These are phyloP conservation scores for Lota lota DNA, from an alignment of 2,113 vertebrate species.

Conservation along the genomic window DNA sequence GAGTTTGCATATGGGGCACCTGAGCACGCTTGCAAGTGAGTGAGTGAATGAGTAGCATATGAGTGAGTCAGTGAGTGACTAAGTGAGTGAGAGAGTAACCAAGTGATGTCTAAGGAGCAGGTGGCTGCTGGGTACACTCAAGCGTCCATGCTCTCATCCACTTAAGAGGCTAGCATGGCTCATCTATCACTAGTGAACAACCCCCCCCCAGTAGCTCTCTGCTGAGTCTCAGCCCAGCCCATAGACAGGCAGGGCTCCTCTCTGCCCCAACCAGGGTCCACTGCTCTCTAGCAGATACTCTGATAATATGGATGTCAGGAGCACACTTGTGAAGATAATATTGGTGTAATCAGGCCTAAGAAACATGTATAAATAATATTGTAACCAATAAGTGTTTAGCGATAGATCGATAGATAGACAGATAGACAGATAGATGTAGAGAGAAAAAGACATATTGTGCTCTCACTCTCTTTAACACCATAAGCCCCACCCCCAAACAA, in stretches of 20 bases:
- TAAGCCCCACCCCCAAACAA: background rate
- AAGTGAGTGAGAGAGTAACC: background rate
- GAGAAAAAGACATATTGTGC: background rate
- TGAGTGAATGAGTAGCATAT: background rate
- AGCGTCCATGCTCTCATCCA: background rate
- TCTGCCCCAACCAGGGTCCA: too few relatives aligned
- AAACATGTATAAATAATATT: too few relatives aligned
- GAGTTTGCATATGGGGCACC: background rate
- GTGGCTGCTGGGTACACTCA: constrained; percentile 5
- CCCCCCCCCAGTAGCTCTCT: too few relatives aligned
- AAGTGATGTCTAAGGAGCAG: constrained; percentile 11
- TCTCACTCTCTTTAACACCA: constrained; percentile 13
- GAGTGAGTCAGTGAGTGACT: background rate
- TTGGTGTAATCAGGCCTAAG: too few relatives aligned
- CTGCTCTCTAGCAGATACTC: too few relatives aligned
- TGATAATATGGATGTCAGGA: too few relatives aligned
- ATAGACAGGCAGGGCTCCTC: too few relatives aligned
- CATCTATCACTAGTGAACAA: background rate
- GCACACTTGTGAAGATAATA: too few relatives aligned
- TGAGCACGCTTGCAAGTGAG: background rate
- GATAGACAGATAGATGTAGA: background rate
- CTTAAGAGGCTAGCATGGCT: background rate
- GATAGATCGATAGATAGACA: background rate
- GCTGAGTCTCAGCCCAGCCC: too few relatives aligned
- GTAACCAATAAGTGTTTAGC: too few relatives aligned